phyloP scores from a whole-genome alignment of 92 coral and sea anemone genomes.

The Phenganax subtilis region DNA sequence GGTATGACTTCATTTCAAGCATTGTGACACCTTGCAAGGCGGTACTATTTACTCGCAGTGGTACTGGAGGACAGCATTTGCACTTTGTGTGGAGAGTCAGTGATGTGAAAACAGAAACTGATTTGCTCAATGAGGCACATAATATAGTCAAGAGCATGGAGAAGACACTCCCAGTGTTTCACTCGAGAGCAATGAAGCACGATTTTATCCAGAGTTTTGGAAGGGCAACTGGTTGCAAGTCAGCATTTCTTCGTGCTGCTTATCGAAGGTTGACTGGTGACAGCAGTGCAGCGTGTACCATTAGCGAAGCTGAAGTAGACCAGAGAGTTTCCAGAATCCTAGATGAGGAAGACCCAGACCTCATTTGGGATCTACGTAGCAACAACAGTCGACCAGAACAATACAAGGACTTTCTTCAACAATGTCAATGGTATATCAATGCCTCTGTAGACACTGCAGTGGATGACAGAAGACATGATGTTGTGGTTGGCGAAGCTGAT shows the following conservation, averaged over 20 bases:
- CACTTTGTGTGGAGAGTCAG: conserved; percentile 35
- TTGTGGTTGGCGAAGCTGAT: conserved; percentile 31
- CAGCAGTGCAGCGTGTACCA: conserved; percentile 31
- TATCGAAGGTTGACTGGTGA: conserved; percentile 50
- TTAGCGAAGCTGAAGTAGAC: conserved; percentile 40
- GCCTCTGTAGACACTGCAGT: conserved; percentile 36
- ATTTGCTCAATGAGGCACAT: conserved; percentile 2
- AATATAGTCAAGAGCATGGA: conserved; percentile 31
- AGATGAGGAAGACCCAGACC: conserved; percentile 51
- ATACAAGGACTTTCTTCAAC: conserved; percentile 27
- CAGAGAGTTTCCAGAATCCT: conserved; percentile 45
- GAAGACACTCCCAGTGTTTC: conserved; percentile 31
- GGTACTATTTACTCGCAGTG: conserved; percentile 36
- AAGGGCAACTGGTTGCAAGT: conserved; percentile 43
- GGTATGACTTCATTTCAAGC: conserved; percentile 38
- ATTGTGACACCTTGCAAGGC: conserved; percentile 43
- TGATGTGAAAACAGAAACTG: neutral
- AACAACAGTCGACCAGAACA: conserved; percentile 38
- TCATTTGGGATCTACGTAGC: conserved; percentile 43
- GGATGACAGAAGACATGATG: conserved; percentile 11
- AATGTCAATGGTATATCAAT: conserved; percentile 30
- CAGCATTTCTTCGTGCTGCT: conserved; percentile 48
- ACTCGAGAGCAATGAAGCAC: conserved; percentile 36
- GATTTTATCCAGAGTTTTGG: conserved; percentile 41
- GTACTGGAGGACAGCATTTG: conserved; percentile 35